A percentile compares a stretch with the other conserved stretches of the same genome.
Conservation (phyloP, 2,113 vertebrate species). For the Hypomesus transpacificus region DNA sequence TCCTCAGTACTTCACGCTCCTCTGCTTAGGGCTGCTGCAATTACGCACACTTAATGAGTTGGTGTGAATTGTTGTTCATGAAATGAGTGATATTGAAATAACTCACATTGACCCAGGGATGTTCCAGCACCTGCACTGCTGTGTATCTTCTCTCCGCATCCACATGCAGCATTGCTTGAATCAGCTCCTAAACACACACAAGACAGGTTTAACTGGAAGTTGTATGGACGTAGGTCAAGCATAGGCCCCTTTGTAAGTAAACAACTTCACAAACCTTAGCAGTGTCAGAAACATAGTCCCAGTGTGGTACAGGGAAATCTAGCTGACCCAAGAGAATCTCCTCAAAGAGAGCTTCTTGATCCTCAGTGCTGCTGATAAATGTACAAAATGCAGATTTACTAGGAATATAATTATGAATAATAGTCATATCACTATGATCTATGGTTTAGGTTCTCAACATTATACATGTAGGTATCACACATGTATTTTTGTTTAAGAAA, state of each 20-base stretch:
- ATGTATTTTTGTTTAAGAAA: too few relatives aligned
- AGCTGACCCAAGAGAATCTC: constrained; percentile 90
- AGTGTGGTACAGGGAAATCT: constrained; percentile 90
- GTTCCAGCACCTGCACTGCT: constrained; percentile 89
- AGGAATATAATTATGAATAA: neutral
- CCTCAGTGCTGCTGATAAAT: constrained; percentile 78
- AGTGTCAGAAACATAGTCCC: constrained; percentile 91
- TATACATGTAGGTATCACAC: too few relatives aligned
- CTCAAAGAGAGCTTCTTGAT: constrained; percentile 91
- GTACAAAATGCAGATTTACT: constrained; percentile 14
- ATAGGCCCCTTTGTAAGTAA: neutral
- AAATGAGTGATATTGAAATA: neutral
- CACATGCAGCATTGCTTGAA: constrained; percentile 91
- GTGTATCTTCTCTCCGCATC: constrained; percentile 87
- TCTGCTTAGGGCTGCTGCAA: too few relatives aligned
- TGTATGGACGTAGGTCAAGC: neutral
- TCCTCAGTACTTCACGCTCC: constrained; percentile 6
- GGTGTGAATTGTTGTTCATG: neutral
- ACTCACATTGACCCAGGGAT: constrained; percentile 97
- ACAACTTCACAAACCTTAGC: constrained; percentile 79
- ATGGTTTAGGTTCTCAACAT: too few relatives aligned
- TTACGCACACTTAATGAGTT: too few relatives aligned
- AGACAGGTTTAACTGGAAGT: neutral
- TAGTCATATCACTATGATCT: too few relatives aligned
- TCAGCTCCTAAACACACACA: constrained; percentile 80